Conservation (phyloP, 2,797 vertebrate genomes). For the Tapirus indicus region DNA sequence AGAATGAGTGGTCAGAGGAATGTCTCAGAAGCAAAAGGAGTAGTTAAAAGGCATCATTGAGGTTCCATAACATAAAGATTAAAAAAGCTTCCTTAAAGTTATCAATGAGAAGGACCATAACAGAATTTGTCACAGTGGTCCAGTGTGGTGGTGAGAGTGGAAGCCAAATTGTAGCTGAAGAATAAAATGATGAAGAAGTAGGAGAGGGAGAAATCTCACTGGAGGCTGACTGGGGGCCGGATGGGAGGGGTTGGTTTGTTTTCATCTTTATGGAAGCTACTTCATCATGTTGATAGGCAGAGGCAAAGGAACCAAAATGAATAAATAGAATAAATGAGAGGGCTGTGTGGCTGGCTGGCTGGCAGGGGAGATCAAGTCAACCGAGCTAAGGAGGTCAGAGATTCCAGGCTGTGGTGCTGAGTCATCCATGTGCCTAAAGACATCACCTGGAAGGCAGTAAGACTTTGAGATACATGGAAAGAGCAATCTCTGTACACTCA, state of each 20-base stretch:
- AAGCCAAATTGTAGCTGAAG: background rate
- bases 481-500: background rate
- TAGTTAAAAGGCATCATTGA: background rate
- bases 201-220: background rate
- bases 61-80: background rate
- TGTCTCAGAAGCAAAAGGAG: background rate
- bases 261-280: background rate
- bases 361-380: background rate
- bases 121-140: background rate
- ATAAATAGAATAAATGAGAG: background rate
- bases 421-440: background rate
- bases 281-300: background rate
- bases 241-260: background rate
- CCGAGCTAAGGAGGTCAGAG: background rate
- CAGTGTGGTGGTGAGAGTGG: too few species aligned
- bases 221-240: fast-evolving
- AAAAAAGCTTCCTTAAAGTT: background rate
- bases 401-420: background rate
- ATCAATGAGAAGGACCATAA: background rate
- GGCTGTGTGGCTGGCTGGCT: background rate
- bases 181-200: background rate
- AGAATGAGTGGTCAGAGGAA: background rate
- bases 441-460: background rate
- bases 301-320: background rate
- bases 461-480: background rate